Percentiles rank a stretch among this genome's conserved stretches.
phyloP scores from a whole-genome alignment of 1,140 invertebrate species.

The Pantala flavescens region DNA sequence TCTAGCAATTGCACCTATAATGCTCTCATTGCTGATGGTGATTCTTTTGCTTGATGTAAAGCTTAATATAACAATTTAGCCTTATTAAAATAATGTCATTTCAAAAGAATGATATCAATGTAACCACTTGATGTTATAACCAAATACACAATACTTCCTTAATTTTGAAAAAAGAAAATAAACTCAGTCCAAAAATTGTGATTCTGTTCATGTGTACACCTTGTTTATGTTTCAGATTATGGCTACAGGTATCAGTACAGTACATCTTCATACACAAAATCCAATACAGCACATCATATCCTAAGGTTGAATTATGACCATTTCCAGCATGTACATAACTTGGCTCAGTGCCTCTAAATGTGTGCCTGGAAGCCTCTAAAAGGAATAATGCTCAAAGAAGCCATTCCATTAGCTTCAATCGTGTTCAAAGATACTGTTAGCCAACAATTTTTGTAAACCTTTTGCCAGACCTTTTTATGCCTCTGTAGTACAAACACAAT shows the following conservation, averaged over 20 bases:
- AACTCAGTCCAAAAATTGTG: neutral
- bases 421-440: neutral
- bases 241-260: neutral
- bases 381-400: neutral
- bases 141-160: neutral
- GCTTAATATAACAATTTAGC: neutral
- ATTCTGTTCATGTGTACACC: neutral
- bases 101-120: neutral
- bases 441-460: conserved; percentile 7
- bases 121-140: neutral
- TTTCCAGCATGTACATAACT: neutral
- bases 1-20: neutral
- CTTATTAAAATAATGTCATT: neutral
- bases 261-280: neutral
- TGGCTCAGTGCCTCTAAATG: neutral
- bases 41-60: neutral
- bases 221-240: neutral
- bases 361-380: neutral
- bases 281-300: neutral
- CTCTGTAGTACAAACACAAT: neutral
- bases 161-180: neutral
- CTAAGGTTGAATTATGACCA: neutral
- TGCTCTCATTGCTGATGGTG: neutral
- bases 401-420: neutral
- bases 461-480: neutral